phyloP scores from a whole-genome alignment of 2,888 invertebrate species.

The Cyaniris semiargus region DNA sequence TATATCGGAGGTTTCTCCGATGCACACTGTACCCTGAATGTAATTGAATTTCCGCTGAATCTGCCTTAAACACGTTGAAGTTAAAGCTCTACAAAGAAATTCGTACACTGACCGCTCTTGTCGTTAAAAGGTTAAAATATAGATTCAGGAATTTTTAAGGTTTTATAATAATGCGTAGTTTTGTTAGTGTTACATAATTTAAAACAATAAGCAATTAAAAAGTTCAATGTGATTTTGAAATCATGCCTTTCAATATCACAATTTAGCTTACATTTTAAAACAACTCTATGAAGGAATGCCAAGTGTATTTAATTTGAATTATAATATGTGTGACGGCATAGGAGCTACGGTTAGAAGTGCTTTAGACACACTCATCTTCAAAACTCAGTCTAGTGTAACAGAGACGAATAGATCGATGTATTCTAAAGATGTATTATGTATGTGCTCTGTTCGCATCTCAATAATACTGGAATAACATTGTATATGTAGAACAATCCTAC shows the following conservation, averaged over 20 bases:
- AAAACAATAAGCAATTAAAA: no score
- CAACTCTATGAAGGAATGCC: no score
- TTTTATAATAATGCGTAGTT: no score
- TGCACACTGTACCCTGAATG: not conserved
- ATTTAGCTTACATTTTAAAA: no score
- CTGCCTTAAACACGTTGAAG: not conserved
- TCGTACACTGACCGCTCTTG: not conserved
- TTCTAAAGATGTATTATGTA: not conserved
- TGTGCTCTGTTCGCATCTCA: not conserved
- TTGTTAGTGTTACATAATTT: no score
- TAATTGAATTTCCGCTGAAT: slow-evolving; percentile 4
- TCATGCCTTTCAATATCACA: no score
- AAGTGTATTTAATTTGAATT: no score
- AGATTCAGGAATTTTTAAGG: no score
- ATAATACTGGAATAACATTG: not conserved
- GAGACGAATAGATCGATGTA: not conserved
- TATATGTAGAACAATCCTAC: not conserved
- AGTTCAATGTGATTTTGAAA: no score
- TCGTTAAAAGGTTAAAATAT: no score
- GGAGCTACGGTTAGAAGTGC: not conserved
- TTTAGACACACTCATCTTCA: not conserved
- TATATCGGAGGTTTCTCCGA: slow-evolving; percentile 4
- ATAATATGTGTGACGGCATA: no score
- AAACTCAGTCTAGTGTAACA: not conserved
- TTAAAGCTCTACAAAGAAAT: not conserved